Evolutionary conservation across 1,140 invertebrate species (phyloP), one percentile per base, ranked within the genome.

Genomic region (Pseudomyrmex cubaensis): DNA sequence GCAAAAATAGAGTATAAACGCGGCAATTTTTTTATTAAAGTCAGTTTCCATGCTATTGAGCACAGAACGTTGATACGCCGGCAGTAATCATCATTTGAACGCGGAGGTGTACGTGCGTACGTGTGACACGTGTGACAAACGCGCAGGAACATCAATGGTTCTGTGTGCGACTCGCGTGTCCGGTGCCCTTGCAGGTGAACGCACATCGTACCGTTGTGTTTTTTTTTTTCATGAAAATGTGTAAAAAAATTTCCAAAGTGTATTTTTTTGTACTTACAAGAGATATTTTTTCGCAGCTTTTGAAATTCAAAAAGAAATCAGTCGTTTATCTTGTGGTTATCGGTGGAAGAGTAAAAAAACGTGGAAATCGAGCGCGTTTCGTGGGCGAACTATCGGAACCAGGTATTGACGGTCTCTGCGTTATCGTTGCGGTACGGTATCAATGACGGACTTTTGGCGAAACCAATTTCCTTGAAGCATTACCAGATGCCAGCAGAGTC

Each of bases 401-500:
- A 13, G 66, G 48, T 73, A 74, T 74, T 82, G 59, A 48, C 17
- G 70, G 17, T 82, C 52, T 63, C 72, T 82, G 22, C 59, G 59
- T 80, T 80, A 80, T 82, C 78, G n/a, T 63, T 74, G 69, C 48
- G 56, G 12, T 25, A 15, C 35, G 46, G 10, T 54, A 64, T 75
- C 78, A 63, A 22, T 54, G 78, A 59, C 25, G 63, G 50, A 46
- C 66, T 70, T 70, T 80, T 25, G 20, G 22, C 9, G n/a, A 48
- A 57, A 64, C 12, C 54, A 87, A 86, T 85, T 90, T 87, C 80
- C 75, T 83, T 52, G 62, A 76, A 87, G 50, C 67, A 22, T 63
- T 89, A 80, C 84, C 77, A 90, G 90, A 90, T 90, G 90, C 87
- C 90, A 87, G 87, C 76, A 89, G 77, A 86, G 89, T 90, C 85